Base-by-base conservation (phyloP, 2,888 invertebrate species). In the Serripes groenlandicus region DNA sequence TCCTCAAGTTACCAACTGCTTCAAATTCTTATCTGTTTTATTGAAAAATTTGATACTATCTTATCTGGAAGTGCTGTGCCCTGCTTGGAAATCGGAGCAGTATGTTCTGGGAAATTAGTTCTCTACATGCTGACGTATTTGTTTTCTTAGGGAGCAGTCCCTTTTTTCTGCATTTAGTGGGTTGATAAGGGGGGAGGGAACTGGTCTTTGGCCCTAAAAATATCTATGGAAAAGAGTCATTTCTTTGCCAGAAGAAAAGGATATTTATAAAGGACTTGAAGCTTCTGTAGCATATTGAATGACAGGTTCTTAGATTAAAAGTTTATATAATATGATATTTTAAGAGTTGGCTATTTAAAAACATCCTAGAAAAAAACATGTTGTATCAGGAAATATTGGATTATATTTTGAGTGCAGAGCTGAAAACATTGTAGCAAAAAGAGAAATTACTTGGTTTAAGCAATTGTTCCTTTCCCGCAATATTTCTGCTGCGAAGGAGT, bases 51-150 rank as follows among this genome's bases (percentile, higher is more conserved):
- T 62, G 62, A 62, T 62, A 62, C 15, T 62, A 28, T 62, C 5
- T 62, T 62, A 62, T 62, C 62, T 26, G 28, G 5, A 62, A 32
- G 30, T 7, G 28, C 32, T 23, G 34, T 34, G 34, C 21, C 5
- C 62, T 30, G 21, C 4, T 28, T 32, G 62, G 62, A 62, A 62
- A 62, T 34, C 34, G n/a, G 32, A 62, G 28, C 23, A 23, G n/a
- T 34, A 34, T 62, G 32, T 62, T 62, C 62, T 62, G 62, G 62
- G 62, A 62, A 62, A 62, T 62, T 34, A 62, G 62, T 7, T 34
- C 28, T 62, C 34, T n/a, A n/a, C n/a, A n/a, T n/a, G n/a, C n/a
- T n/a, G n/a, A n/a, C n/a, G n/a, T n/a, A n/a, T n/a, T n/a, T n/a
- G n/a, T n/a, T n/a, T n/a, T n/a, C n/a, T n/a, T n/a, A n/a, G n/a